A percentile compares a stretch with the other conserved stretches of the same genome.
Conservation (phyloP, 2,888 invertebrate species). For the Acleris literana region DNA sequence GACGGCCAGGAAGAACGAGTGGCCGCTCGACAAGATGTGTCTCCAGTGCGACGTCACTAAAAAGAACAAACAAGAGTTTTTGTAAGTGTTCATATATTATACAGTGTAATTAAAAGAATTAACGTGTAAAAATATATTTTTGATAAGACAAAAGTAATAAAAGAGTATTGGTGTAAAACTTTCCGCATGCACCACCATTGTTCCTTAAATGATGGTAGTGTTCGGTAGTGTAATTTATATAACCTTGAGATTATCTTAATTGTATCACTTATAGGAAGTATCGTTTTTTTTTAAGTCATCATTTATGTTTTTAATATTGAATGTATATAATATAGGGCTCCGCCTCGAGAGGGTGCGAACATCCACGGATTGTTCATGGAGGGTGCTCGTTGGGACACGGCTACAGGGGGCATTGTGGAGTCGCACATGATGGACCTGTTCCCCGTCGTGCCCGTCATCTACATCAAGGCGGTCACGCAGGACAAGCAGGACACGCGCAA, state of each 20-base stretch:
- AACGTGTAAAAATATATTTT: too few species aligned
- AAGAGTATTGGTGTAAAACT: too few species aligned
- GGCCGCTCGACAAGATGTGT: constrained; percentile 98
- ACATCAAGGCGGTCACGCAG: constrained; percentile 92
- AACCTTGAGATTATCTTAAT: too few species aligned
- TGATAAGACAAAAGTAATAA: too few species aligned
- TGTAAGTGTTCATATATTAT: constrained; percentile 67
- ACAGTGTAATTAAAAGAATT: background rate
- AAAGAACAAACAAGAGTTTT: constrained; percentile 92
- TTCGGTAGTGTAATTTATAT: too few species aligned
- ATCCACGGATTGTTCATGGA: constrained; percentile 96
- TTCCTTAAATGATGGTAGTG: too few species aligned
- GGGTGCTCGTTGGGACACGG: constrained; percentile 96
- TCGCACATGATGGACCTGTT: constrained; percentile 95
- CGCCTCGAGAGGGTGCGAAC: constrained; percentile 96
- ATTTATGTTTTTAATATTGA: too few species aligned
- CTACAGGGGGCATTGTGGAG: constrained; percentile 90
- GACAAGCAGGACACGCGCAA: constrained; percentile 95
- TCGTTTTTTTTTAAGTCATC: too few species aligned
- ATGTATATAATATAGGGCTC: constrained; percentile 72
- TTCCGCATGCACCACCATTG: too few species aligned
- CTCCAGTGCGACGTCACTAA: constrained; percentile 97
- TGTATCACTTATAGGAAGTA: too few species aligned
- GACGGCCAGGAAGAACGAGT: constrained; percentile 97
- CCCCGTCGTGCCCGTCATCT: constrained; percentile 95